Evolutionary conservation across 1,140 invertebrate species (phyloP).

Genomic region (Cyphomyrmex costatus): DNA sequence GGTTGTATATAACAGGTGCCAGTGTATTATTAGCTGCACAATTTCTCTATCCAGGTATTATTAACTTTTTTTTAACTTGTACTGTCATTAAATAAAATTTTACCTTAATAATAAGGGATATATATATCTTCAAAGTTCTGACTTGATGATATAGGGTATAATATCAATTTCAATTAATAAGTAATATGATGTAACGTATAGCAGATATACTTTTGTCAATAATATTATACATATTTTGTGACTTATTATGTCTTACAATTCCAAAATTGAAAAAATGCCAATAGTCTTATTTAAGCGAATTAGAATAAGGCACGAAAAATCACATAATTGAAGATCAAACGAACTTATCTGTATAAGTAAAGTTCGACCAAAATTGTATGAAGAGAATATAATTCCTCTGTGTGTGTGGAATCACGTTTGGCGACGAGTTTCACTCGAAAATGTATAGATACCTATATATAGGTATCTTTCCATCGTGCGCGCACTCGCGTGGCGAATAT

Average conservation of each 20-base stretch:
- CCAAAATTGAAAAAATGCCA: neutral
- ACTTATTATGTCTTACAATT: neutral
- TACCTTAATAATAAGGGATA: neutral
- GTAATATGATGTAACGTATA: neutral
- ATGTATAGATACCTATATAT: neutral
- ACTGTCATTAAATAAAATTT: constrained; percentile 7
- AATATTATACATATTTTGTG: neutral
- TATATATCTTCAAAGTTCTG: neutral
- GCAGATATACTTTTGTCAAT: neutral
- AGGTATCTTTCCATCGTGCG: neutral
- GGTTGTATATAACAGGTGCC: neutral
- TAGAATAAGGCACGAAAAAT: neutral
- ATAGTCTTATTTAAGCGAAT: neutral
- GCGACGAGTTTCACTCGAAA: neutral
- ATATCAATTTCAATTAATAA: neutral
- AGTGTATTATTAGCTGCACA: neutral
- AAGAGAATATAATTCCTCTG: neutral
- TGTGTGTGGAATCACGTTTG: neutral
- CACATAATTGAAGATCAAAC: neutral
- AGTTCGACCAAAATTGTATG: too few species aligned
- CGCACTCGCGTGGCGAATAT: constrained; percentile 1
- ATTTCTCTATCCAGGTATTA: neutral
- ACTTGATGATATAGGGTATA: neutral
- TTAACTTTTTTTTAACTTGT: neutral
- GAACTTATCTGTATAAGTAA: too few species aligned